Conservation (phyloP, 2,888 invertebrate genomes). For the Holacanthella duospinosa region DNA sequence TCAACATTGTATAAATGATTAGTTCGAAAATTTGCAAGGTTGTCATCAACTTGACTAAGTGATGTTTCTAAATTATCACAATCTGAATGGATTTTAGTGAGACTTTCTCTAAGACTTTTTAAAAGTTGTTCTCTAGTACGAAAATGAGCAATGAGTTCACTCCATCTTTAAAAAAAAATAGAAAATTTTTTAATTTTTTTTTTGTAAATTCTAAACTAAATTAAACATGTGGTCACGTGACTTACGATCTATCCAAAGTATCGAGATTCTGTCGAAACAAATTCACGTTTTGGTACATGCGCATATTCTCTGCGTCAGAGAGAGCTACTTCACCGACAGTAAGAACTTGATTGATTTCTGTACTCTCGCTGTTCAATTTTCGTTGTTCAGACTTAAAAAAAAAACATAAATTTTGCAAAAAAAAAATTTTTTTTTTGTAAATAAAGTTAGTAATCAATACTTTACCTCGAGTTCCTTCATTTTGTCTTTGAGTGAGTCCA, state of each 20-base stretch:
- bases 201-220: too few species aligned
- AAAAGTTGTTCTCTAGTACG: constrained; percentile 22
- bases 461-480: constrained; percentile 55
- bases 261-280: constrained; percentile 24
- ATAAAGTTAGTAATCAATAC: not conserved
- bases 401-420: not conserved
- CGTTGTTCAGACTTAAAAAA: constrained; percentile 51
- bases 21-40: too few species aligned
- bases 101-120: not conserved
- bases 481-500: constrained; percentile 56
- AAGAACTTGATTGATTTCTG: constrained; percentile 63
- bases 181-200: too few species aligned
- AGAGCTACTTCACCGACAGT: constrained; percentile 58
- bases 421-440: not conserved
- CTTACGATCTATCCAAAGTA: too few species aligned
- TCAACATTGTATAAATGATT: too few species aligned
- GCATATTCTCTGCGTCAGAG: constrained; percentile 33
- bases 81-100: constrained; percentile 14
- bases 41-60: too few species aligned
- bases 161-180: constrained; percentile 25
- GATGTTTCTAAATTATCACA: constrained; percentile 1
- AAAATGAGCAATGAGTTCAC: constrained; percentile 24
- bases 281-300: constrained; percentile 10
- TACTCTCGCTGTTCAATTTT: constrained; percentile 64
- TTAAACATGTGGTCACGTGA: too few species aligned